Percentiles rank a stretch among this genome's conserved stretches.
Evolutionary conservation across 2,797 vertebrate species (phyloP).

Genomic region (Coendou prehensilis): DNA sequence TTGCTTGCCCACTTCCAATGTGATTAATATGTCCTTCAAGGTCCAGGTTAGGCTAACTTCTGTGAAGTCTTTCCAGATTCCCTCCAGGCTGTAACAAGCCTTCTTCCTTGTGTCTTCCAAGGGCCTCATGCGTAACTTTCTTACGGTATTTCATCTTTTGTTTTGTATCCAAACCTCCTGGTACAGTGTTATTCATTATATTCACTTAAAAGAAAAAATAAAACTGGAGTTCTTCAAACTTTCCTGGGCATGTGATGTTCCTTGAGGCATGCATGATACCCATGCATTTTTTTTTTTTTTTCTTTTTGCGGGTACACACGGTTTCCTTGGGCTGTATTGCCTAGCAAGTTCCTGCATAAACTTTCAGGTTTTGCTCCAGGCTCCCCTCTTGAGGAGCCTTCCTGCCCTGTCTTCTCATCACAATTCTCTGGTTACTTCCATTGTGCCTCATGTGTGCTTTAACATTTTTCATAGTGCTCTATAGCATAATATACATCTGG

Average conservation of each 20-base stretch:
- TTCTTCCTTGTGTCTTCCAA: not conserved
- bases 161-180: not conserved
- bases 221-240: slow-evolving; percentile 46
- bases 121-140: not conserved
- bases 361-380: not conserved
- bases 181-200: not conserved
- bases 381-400: not conserved
- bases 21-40: slow-evolving; percentile 3
- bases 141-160: slow-evolving; percentile 22
- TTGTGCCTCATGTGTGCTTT: not conserved
- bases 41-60: not conserved
- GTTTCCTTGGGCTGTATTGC: not conserved
- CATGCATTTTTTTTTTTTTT: not conserved
- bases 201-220: slow-evolving; percentile 27
- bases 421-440: not conserved
- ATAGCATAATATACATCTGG: not conserved
- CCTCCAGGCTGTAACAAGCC: not conserved
- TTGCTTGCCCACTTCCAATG: not conserved
- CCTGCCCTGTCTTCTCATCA: not conserved
- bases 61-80: not conserved
- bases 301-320: not conserved
- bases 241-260: not conserved
- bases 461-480: not conserved
- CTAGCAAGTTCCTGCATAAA: slow-evolving; percentile 52
- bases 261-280: not conserved